Evolutionary conservation across 2,888 invertebrate species (phyloP).

Genomic region (Therioaphis trifolii): DNA sequence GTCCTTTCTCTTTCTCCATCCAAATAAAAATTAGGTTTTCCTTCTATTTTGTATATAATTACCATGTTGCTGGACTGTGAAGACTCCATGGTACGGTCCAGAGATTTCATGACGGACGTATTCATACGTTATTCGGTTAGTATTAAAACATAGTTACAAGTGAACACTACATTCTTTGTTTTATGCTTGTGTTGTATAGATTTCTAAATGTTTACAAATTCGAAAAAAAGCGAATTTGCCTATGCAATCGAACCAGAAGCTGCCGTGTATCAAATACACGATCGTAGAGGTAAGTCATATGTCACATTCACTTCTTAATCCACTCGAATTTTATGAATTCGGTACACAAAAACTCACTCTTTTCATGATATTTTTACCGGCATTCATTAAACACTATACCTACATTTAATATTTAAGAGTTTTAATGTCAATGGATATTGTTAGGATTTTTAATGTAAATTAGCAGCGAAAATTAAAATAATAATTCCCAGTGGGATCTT

Average conservation of each 20-base stretch:
- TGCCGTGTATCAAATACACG: constrained; percentile 54
- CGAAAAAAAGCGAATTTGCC: constrained; percentile 58
- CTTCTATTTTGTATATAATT: constrained; percentile 46
- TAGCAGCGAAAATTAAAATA: too few relatives aligned
- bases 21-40: constrained; percentile 48
- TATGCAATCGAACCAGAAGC: constrained; percentile 58
- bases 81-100: constrained; percentile 54
- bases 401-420: too few relatives aligned
- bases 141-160: constrained; percentile 36
- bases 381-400: neutral
- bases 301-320: neutral
- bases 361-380: neutral
- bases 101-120: constrained; percentile 36
- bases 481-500: too few relatives aligned
- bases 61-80: constrained; percentile 59
- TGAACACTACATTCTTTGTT: constrained; percentile 33
- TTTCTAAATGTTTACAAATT: constrained; percentile 49
- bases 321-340: neutral
- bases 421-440: too few relatives aligned
- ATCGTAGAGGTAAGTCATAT: constrained; percentile 46
- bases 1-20: constrained; percentile 56
- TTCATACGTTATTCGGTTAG: constrained; percentile 46
- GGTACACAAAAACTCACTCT: neutral
- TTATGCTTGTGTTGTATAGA: constrained; percentile 10
- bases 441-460: too few relatives aligned